Conservation (phyloP, 2,113 vertebrate genomes). For the Gavia stellata region DNA sequence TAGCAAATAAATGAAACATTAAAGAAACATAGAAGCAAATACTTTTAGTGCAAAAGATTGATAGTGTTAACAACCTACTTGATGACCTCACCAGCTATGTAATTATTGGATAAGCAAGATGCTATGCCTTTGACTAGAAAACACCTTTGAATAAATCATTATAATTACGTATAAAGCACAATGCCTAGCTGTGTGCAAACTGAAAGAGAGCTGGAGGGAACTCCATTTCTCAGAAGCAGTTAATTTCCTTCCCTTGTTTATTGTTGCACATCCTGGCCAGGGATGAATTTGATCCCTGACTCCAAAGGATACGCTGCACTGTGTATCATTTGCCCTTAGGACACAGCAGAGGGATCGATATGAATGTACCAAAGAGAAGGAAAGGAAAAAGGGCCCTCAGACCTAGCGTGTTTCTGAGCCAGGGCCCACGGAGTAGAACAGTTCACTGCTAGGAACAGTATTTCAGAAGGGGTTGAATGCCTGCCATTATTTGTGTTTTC, state of each 20-base stretch:
- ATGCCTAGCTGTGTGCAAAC: constrained; percentile 20
- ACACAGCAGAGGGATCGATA: not conserved
- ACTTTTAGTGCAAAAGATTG: not conserved
- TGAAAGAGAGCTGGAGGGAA: constrained; percentile 8
- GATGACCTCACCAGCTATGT: not conserved
- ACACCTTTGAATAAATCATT: constrained; percentile 51
- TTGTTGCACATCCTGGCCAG: not conserved
- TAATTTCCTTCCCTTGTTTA: constrained; percentile 49
- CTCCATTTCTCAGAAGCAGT: constrained; percentile 27
- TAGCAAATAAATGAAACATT: not conserved
- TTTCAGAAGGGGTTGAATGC: constrained; percentile 2
- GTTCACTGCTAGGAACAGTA: not conserved
- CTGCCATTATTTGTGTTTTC: constrained; percentile 23
- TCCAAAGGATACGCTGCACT: not conserved
- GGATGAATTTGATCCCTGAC: constrained; percentile 26
- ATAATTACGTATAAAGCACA: constrained; percentile 32
- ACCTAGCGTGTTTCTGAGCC: not conserved
- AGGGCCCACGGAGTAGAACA: not conserved
- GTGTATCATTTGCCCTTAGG: not conserved
- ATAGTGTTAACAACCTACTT: not conserved
- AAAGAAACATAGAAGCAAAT: not conserved
- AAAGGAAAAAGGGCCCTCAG: not conserved
- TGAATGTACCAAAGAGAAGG: not conserved
- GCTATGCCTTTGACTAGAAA: constrained; percentile 8
- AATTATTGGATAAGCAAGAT: constrained; percentile 40